Percentiles rank a stretch among this genome's conserved stretches.
phyloP scores from a whole-genome alignment of 1,140 invertebrate species.

The Sitobion miscanthi region DNA sequence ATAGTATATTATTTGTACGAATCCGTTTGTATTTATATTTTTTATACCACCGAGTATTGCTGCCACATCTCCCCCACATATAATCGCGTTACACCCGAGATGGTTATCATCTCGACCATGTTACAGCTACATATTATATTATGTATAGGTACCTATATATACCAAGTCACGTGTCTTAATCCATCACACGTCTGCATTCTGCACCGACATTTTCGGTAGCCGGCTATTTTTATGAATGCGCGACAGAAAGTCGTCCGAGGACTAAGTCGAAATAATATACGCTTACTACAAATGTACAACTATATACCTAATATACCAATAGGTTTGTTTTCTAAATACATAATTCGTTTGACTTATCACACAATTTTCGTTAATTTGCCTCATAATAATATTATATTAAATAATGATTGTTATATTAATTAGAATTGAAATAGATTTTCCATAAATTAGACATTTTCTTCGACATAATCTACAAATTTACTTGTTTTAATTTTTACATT shows the following conservation, averaged over 20 bases:
- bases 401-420: too few relatives aligned
- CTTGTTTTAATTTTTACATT: too few relatives aligned
- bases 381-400: neutral
- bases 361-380: neutral
- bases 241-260: neutral
- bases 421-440: too few relatives aligned
- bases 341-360: neutral
- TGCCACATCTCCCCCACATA: neutral
- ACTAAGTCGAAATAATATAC: neutral
- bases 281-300: neutral
- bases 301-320: neutral
- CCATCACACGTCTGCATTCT: neutral
- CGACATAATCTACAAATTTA: too few relatives aligned
- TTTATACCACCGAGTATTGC: neutral
- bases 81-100: neutral
- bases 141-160: neutral
- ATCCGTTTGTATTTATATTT: neutral
- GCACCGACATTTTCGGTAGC: neutral
- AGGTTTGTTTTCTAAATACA: neutral
- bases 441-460: too few relatives aligned
- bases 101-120: neutral
- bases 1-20: neutral
- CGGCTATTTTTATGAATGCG: neutral
- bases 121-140: neutral
- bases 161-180: neutral